phyloP scores from a whole-genome alignment of 2,797 vertebrate species.

The Cossypha caffra region DNA sequence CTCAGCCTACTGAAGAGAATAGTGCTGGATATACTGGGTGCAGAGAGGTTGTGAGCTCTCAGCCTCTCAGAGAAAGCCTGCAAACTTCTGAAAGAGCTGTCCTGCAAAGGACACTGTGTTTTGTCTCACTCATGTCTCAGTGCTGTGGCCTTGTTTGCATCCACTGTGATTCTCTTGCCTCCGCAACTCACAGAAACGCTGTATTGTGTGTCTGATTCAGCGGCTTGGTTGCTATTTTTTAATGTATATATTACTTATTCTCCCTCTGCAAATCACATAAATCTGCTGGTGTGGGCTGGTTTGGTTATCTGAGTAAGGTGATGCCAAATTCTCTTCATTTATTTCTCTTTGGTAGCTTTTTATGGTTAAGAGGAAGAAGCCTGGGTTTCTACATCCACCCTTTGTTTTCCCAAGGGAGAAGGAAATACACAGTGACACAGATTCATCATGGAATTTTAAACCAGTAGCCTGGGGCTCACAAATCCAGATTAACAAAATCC shows the following conservation, averaged over 20 bases:
- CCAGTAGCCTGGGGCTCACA: not conserved
- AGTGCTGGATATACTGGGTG: not conserved
- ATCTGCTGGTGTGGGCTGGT: not conserved
- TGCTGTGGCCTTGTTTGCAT: not conserved
- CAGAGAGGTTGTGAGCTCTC: not conserved
- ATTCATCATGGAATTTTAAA: conserved; percentile 37
- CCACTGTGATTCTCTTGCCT: not conserved
- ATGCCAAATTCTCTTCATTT: not conserved
- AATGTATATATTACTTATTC: not conserved
- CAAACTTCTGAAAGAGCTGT: not conserved
- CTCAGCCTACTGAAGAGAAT: not conserved
- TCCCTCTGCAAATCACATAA: not conserved
- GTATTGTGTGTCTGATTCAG: accelerated
- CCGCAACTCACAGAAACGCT: conserved; percentile 9
- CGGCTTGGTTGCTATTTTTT: not conserved
- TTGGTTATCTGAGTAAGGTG: not conserved
- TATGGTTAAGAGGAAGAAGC: not conserved
- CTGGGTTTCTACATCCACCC: not conserved
- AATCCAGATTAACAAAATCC: conserved; percentile 66
- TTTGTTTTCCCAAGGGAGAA: not conserved
- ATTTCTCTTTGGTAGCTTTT: not conserved
- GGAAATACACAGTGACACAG: not conserved
- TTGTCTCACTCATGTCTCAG: not conserved
- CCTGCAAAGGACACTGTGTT: not conserved
- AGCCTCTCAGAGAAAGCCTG: not conserved